A percentile compares a stretch with the other conserved stretches of the same genome.
These are phyloP conservation scores for Drosophila biarmipes DNA, from an alignment of 1,140 invertebrate genomes.

Conservation along the genomic window DNA sequence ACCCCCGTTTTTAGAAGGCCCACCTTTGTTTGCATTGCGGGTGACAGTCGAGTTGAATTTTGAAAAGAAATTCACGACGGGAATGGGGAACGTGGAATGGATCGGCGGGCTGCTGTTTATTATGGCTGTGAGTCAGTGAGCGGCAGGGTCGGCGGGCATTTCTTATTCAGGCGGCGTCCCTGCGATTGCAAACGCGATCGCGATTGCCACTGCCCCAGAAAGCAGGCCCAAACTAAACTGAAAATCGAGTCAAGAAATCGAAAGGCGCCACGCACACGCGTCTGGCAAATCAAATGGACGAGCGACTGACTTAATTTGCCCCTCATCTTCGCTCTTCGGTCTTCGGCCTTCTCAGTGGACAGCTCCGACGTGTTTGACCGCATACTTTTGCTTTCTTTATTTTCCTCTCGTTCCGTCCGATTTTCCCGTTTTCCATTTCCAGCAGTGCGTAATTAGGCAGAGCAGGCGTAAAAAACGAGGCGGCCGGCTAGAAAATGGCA, in stretches of 20 bases:
- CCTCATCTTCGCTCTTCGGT: slow-evolving; percentile 6
- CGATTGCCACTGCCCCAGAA: slow-evolving; percentile 50
- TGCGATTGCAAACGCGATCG: slow-evolving; percentile 64
- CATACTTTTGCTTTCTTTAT: slow-evolving; percentile 23
- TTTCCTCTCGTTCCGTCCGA: slow-evolving; percentile 14
- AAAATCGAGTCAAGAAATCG: slow-evolving; percentile 60
- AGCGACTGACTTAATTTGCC: slow-evolving; percentile 48
- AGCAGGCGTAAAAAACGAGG: slow-evolving; percentile 62
- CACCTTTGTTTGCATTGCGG: slow-evolving; percentile 72
- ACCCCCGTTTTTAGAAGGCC: slow-evolving; percentile 14
- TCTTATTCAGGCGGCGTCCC: slow-evolving; percentile 69
- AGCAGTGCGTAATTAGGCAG: slow-evolving; percentile 64
- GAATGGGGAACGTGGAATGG: slow-evolving; percentile 20
- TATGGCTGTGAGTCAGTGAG: slow-evolving; percentile 50
- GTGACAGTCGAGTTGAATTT: slow-evolving; percentile 62
- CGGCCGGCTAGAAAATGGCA: slow-evolving; percentile 56
- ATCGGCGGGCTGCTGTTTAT: slow-evolving; percentile 41
- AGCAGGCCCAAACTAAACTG: slow-evolving; percentile 21
- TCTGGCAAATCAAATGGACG: slow-evolving; percentile 78
- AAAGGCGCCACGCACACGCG: slow-evolving; percentile 74
- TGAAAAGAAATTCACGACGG: slow-evolving; percentile 70
- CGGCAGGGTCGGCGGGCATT: slow-evolving; percentile 40
- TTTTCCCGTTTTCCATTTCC: slow-evolving; percentile 26
- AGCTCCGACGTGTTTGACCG: slow-evolving; percentile 11
- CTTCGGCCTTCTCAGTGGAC: slow-evolving; percentile 3